Evolutionary conservation across 2,888 invertebrate genomes (phyloP).

Genomic region (Trichacis sp.): DNA sequence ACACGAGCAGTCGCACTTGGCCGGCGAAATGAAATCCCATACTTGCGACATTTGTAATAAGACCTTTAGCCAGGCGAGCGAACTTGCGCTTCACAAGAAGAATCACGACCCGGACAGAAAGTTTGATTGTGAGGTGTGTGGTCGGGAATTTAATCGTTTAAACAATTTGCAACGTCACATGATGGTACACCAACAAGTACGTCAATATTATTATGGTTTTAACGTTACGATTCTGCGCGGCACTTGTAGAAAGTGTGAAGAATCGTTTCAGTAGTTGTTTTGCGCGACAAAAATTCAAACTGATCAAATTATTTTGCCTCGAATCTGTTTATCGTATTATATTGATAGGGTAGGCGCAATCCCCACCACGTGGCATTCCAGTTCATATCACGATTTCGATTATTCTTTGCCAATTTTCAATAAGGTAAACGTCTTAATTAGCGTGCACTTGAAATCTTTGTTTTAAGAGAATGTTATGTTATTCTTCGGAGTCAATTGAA

Average conservation of each 20-base stretch:
- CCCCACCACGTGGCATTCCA: too few species aligned
- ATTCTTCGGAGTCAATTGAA: too few species aligned
- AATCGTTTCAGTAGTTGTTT: too few species aligned
- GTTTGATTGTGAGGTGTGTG: constrained; percentile 68
- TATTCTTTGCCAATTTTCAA: too few species aligned
- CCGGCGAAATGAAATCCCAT: constrained; percentile 65
- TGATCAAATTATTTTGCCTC: too few species aligned
- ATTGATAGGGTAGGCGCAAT: too few species aligned
- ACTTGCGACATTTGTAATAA: constrained; percentile 72
- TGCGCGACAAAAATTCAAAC: too few species aligned
- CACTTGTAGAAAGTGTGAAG: background rate
- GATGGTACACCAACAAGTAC: constrained; percentile 68
- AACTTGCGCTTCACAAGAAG: constrained; percentile 69
- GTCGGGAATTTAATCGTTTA: constrained; percentile 66
- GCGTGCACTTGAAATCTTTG: too few species aligned
- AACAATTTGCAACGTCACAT: constrained; percentile 68
- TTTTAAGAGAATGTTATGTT: too few species aligned
- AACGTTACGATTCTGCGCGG: background rate
- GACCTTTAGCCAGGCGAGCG: constrained; percentile 71
- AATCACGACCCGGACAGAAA: constrained; percentile 67
- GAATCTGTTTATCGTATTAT: too few species aligned
- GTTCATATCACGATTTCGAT: too few species aligned
- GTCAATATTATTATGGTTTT: constrained; percentile 27
- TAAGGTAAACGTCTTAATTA: too few species aligned
- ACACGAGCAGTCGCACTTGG: constrained; percentile 68